Base-by-base conservation (phyloP, 1,140 invertebrate genomes). In the Ctenoplectra terminalis region DNA sequence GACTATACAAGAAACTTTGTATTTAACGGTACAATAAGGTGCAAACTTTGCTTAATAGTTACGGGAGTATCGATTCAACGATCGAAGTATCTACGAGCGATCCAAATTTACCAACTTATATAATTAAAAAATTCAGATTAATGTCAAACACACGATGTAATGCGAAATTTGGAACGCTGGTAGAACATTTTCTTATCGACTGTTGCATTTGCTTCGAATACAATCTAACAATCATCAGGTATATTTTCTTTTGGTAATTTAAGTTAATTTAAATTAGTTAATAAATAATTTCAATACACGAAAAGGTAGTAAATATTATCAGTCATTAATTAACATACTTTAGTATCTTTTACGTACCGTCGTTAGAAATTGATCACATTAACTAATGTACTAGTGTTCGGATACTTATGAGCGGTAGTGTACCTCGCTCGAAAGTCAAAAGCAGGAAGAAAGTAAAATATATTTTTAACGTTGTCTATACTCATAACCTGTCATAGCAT, bases 1-100 rank as follows among this genome's bases (percentile, higher is more conserved):
- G 46, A 85, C 78, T 78, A 73, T 88, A 82, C 66, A 81, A 89
- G 86, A 70, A 86, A 87, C 26, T 87, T 88, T 85, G 52, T 88
- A 83, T 88, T 85, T 85, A 87, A 82, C 79, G 70, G 13, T 83
- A 82, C 40, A 83, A 82, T 83, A 87, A 90, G 63, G 87, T 64
- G 31, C 0, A 0, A 87, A 69, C n/a, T 71, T 72, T 82, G 71
- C 83, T 83, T 81, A 74, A 83, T 50, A 54, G 7, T 50, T 85
- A 75, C 48, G 48, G 58, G 40, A 86, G 56, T 60, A 77, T 58
- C 86, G 77, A 73, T 61, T 26, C 40, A 72, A 52, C 4, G 7
- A 2, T 34, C 20, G n/a, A 11, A 34, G 29, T 17, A 46, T 66
- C 66, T 67, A 74, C 64, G 37, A 61, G 54, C 83, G 23, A 46